phyloP scores from a whole-genome alignment of 2,797 vertebrate species.

The Myotis vivesi region DNA sequence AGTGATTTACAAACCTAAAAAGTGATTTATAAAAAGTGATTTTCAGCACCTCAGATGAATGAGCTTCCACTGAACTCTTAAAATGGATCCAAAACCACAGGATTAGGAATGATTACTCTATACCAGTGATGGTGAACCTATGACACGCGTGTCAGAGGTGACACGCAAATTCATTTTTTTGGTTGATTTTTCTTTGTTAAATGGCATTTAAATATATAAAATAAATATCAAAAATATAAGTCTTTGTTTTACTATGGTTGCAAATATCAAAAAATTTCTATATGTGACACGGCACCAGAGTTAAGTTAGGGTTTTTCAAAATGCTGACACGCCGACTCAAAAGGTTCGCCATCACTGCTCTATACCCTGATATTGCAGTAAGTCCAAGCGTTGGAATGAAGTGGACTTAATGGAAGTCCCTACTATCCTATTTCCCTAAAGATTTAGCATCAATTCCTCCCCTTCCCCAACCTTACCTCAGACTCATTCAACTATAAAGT shows the following conservation, averaged over 20 bases:
- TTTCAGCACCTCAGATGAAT: not conserved
- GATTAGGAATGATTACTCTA: not conserved
- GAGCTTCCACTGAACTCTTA: not conserved
- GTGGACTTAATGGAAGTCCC: not conserved
- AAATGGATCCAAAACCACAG: not conserved
- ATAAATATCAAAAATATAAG: too few species aligned
- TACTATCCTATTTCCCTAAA: not conserved
- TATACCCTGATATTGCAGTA: not conserved
- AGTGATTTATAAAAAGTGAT: not conserved
- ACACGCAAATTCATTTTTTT: too few species aligned
- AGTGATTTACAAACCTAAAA: not conserved
- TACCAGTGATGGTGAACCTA: too few species aligned
- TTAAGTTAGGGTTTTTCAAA: too few species aligned
- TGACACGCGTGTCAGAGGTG: too few species aligned
- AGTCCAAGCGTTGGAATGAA: not conserved
- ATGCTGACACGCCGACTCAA: too few species aligned
- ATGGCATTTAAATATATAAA: too few species aligned
- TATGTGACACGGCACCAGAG: too few species aligned
- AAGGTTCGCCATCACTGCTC: too few species aligned
- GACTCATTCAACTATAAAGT: not conserved
- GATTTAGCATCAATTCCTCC: not conserved
- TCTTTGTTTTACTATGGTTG: too few species aligned
- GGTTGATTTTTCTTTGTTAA: too few species aligned
- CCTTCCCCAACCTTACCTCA: not conserved
- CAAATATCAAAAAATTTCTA: too few species aligned